Conservation (phyloP, 2,797 vertebrate species). For the Ataeniobius toweri region DNA sequence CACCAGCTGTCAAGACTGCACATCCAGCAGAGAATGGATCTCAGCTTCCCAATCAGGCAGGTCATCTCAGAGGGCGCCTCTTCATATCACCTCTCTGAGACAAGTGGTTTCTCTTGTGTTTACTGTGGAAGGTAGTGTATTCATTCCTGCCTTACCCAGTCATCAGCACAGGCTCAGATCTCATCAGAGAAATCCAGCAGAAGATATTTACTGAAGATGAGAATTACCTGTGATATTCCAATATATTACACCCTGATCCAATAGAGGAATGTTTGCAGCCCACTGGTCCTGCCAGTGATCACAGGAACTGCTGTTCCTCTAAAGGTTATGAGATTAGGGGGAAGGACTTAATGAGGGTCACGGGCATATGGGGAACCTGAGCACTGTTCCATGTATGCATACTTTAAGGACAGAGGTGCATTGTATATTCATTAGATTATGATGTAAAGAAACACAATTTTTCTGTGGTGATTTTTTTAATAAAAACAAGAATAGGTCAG, state of each 20-base stretch:
- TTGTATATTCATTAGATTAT: conserved; percentile 63
- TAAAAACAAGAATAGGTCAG: conserved; percentile 46
- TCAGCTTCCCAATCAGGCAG: conserved; percentile 17
- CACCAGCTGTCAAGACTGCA: conserved; percentile 8
- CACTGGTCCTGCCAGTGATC: conserved; percentile 64
- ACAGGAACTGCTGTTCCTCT: conserved; percentile 69
- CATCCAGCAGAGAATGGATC: conserved; percentile 35
- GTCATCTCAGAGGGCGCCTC: conserved; percentile 39
- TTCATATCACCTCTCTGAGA: conserved; percentile 46
- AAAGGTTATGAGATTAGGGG: conserved; percentile 73
- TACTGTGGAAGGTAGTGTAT: conserved; percentile 46
- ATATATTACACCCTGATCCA: conserved; percentile 36
- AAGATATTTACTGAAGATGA: conserved; percentile 58
- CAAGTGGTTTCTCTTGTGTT: conserved; percentile 45
- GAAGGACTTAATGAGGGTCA: conserved; percentile 52
- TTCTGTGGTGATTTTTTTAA: conserved; percentile 23
- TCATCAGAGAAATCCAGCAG: conserved; percentile 58
- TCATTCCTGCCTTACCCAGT: conserved; percentile 46
- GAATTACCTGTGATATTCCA: conserved; percentile 66
- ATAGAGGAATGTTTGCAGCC: conserved; percentile 59
- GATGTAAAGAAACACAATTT: conserved; percentile 54
- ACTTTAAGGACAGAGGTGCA: conserved; percentile 38
- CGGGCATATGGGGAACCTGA: conserved; percentile 35
- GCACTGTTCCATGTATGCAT: conserved; percentile 33
- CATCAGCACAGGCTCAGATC: conserved; percentile 28